phyloP scores from a whole-genome alignment of 2,113 vertebrate species.

The Tenrec ecaudatus region DNA sequence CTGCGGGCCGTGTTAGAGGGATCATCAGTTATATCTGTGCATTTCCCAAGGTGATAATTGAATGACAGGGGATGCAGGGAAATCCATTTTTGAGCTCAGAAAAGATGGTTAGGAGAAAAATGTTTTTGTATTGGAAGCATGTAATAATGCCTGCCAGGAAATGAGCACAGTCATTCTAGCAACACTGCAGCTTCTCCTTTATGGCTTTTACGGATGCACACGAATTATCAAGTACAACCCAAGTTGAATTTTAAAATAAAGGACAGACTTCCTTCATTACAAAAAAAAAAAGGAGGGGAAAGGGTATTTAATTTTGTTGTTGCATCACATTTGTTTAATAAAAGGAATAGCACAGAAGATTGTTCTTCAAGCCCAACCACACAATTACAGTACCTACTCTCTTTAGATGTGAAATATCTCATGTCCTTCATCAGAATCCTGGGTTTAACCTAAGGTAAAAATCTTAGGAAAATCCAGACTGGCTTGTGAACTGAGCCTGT shows the following conservation, averaged over 20 bases:
- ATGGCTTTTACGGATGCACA: conserved; percentile 56
- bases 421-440: neutral
- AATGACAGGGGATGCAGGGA: conserved; percentile 87
- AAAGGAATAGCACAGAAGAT: conserved; percentile 49
- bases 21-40: conserved; percentile 87
- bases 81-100: conserved; percentile 88
- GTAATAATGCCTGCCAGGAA: conserved; percentile 86
- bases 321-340: conserved; percentile 74
- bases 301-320: conserved; percentile 45
- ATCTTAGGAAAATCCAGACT: neutral
- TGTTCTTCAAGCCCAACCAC: neutral
- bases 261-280: conserved; percentile 32
- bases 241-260: conserved; percentile 69
- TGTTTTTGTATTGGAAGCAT: conserved; percentile 81
- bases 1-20: conserved; percentile 82
- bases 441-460: neutral
- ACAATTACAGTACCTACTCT: neutral
- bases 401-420: conserved; percentile 27
- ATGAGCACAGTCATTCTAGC: conserved; percentile 70
- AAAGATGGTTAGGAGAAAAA: conserved; percentile 79
- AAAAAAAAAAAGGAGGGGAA: conserved; percentile 35
- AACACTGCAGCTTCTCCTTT: conserved; percentile 71
- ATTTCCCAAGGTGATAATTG: conserved; percentile 89
- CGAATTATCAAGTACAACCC: conserved; percentile 61
- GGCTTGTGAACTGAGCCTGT: fast-evolving